These are phyloP conservation scores for Calliopum simillimum DNA, from an alignment of 2,888 invertebrate genomes.

Conservation along the genomic window DNA sequence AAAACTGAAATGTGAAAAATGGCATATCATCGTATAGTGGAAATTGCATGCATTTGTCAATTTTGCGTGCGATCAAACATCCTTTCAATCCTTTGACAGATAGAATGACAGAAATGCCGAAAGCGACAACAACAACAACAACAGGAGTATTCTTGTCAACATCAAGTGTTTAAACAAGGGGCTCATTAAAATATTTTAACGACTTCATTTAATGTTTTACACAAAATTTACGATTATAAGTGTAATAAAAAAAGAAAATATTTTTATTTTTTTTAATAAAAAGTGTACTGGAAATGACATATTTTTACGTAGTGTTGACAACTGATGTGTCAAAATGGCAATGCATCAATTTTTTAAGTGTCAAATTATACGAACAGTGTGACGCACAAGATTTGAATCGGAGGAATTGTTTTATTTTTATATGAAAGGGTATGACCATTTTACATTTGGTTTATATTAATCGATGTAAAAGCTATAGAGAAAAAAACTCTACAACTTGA, in stretches of 20 bases:
- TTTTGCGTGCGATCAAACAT: slow-evolving; percentile 64
- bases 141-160: slow-evolving; percentile 52
- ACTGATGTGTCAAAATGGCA: not conserved
- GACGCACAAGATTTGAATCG: slow-evolving; percentile 1
- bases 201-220: slow-evolving; percentile 63
- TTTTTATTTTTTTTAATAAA: too few species aligned
- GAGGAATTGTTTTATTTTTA: not conserved
- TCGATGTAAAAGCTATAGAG: too few species aligned
- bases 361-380: slow-evolving; percentile 8
- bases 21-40: too few species aligned
- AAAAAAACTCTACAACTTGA: too few species aligned
- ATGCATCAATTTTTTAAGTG: too few species aligned
- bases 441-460: too few species aligned
- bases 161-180: slow-evolving; percentile 56
- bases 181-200: slow-evolving; percentile 63
- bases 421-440: slow-evolving; percentile 2
- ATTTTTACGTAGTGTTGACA: not conserved
- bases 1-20: too few species aligned
- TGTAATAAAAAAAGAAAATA: slow-evolving; percentile 27
- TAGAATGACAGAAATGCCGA: slow-evolving; percentile 44
- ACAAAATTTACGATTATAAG: slow-evolving; percentile 47
- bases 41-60: slow-evolving; percentile 64
- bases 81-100: slow-evolving; percentile 54
- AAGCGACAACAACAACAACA: slow-evolving; percentile 36
- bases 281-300: not conserved